Evolutionary conservation across 2,888 invertebrate genomes (phyloP).

Genomic region (Leucophenga montana): DNA sequence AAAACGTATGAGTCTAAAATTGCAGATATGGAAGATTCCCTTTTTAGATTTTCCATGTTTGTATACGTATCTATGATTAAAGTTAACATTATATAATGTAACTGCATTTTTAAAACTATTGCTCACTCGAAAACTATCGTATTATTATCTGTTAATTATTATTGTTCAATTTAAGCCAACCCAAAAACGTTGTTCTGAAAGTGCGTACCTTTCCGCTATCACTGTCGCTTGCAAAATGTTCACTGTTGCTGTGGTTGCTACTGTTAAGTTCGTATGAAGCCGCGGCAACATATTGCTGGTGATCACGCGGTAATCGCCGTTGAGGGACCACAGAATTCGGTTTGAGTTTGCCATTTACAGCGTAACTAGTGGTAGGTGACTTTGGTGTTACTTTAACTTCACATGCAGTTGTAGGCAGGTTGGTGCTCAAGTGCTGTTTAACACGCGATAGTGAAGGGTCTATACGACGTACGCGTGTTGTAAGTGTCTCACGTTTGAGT

Average conservation of each 20-base stretch:
- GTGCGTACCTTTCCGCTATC: conserved; percentile 74
- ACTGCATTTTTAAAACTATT: background rate
- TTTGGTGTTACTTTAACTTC: conserved; percentile 32
- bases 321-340: conserved; percentile 61
- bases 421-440: conserved; percentile 46
- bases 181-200: conserved; percentile 73
- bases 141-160: conserved; percentile 26
- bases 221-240: conserved; percentile 55
- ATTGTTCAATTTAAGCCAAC: conserved; percentile 73
- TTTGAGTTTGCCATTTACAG: conserved; percentile 52
- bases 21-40: too few relatives aligned
- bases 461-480: conserved; percentile 74
- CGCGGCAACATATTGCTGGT: conserved; percentile 45
- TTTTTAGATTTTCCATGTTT: too few relatives aligned
- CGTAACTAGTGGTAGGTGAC: conserved; percentile 39
- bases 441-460: conserved; percentile 74
- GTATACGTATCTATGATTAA: too few relatives aligned
- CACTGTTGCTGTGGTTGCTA: conserved; percentile 53
- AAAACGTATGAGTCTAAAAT: too few relatives aligned
- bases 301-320: conserved; percentile 48
- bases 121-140: background rate
- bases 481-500: conserved; percentile 74
- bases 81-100: too few relatives aligned
- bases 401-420: conserved; percentile 19
- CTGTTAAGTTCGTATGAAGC: conserved; percentile 40